Evolutionary conservation across 2,797 vertebrate genomes (phyloP), one percentile per base, ranked within the genome.

Genomic region (Notolabrus celidotus): DNA sequence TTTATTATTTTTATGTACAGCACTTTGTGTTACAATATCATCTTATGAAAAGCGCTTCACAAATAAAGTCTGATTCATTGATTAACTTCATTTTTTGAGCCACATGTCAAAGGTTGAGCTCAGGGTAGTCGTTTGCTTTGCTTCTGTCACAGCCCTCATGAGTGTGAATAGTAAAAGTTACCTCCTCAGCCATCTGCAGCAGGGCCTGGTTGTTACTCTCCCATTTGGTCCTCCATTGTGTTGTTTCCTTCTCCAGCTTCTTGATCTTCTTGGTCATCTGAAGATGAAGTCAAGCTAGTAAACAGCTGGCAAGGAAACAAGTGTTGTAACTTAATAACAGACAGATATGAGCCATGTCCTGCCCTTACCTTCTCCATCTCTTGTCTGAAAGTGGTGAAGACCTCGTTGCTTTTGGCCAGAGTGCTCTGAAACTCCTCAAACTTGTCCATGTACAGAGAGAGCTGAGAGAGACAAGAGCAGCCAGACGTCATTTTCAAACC

Each of bases 251-350:
- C 92, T 99, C 98, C 90, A 99, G 92, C 91, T 99, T 99, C 91
- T 99, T 99, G 76, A 99, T 99, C 93, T 99, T 99, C 92, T 99
- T 99, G 0, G 98, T 99, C 98, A 99, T 99, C 98, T 99, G 85
- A 45, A 62, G 62, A 71, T 1, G 8, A 50, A 67, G 0, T 12
- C 19, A 64, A 31, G 23, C 62, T 1, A 22, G 34, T 75, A 52
- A 60, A 27, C 15, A 54, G 38, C 22, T 0, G 9, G 16, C 10
- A 2, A 22, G 34, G 15, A 43, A 5, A 31, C 5, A 17, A 42
- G 17, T n/a, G 41, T 14, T 7, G 15, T 1, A 25, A 22, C 23
- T 6, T n/a, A 25, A 22, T 7, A 25, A 16, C 22, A 1, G 4
- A 10, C 3, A 7, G 23, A 5, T 22, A 25, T 25, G 20, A 45